phyloP scores from a whole-genome alignment of 2,113 vertebrate species.

The Neogale vison region DNA sequence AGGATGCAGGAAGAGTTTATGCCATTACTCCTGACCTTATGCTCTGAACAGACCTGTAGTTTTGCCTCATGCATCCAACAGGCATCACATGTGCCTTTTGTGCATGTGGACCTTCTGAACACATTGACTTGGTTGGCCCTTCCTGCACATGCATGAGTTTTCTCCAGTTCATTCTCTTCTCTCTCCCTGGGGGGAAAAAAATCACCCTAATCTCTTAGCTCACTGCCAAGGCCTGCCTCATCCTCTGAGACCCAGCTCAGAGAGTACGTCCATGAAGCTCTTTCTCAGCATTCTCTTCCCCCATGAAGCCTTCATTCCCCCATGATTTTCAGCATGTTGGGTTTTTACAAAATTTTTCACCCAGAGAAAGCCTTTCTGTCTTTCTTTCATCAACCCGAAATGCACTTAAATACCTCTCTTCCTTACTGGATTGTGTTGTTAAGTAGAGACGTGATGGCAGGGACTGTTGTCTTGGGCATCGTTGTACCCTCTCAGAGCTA shows the following conservation, averaged over 20 bases:
- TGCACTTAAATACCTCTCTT: neutral
- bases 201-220: neutral
- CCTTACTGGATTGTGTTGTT: neutral
- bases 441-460: neutral
- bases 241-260: neutral
- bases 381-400: neutral
- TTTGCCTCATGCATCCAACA: neutral
- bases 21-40: neutral
- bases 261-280: neutral
- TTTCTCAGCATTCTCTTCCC: neutral
- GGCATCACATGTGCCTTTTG: accelerated
- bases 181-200: neutral
- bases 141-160: neutral
- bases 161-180: neutral
- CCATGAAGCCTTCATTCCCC: neutral
- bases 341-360: neutral
- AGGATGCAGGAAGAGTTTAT: neutral
- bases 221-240: neutral
- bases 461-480: neutral
- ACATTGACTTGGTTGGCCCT: no score
- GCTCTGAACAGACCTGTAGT: neutral
- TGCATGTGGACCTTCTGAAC: neutral
- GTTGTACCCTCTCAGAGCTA: neutral
- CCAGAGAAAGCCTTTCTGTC: neutral
- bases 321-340: neutral